Base-by-base conservation (phyloP, 2,113 vertebrate species). In the Meriones unguiculatus region DNA sequence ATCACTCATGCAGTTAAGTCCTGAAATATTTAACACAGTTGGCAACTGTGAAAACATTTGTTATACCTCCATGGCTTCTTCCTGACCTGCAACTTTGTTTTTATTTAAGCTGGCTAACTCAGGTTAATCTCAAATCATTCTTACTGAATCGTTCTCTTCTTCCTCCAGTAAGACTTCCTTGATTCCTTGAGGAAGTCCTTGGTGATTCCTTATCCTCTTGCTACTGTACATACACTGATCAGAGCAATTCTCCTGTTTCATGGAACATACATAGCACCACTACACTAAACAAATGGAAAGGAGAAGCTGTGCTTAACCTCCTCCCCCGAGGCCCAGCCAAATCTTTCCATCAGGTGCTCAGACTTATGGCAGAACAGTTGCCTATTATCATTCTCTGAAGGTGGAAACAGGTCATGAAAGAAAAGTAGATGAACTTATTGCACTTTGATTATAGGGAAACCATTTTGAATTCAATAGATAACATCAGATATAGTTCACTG, bases 271-370 rank as follows among this genome's bases (percentile, higher is more conserved):
- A 3, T 41, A 41, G 52, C 30, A 76, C 25, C 10, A 54, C 5
- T 17, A 32, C 24, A 24, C n/a, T 75, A 72, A 57, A 38, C 11
- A n/a, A 7, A 6, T 80, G 89, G 3, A 54, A 80, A 73, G 82
- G 46, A 82, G 17, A 24, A 90, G 8, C 20, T 30, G 0, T 25
- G 1, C 9, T 35, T 75, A 70, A 41, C 41, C 69, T 11, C 38
- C 69, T 25, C 4, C 0, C 2, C 17, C 59, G 2, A 5, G 41
- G 2, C 41, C 41, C 3, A 7, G n/a, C 92, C 1, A 15, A 22
- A 12, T 20, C 69, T 92, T 95, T 8, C 41, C 5, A 38, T 14
- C 18, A 2, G 41, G 25, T 46, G 7, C n/a, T 96, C 22, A 28
- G 25, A 87, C 46, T 10, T 20, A 20, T 84, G 80, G 28, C 30